Evolutionary conservation across 2,888 invertebrate species (phyloP), one percentile per base, ranked within the genome.

Genomic region (Apotomis betuletana): DNA sequence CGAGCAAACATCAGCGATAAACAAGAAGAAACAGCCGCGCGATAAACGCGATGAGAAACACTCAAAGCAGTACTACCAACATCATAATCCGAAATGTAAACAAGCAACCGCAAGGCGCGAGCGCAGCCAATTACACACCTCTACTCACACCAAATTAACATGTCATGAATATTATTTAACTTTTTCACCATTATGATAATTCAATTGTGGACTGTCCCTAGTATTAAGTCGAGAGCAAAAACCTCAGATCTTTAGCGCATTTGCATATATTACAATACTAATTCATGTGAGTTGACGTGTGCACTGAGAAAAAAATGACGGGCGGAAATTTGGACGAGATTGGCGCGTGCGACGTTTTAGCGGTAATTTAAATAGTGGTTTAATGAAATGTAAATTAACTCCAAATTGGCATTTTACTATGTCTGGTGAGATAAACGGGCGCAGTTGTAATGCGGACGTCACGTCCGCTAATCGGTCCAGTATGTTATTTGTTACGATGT

Each of bases 91-190:
- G 49, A 57, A 72, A 73, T 62, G 74, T 73, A 74, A 76, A 72
- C 75, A 74, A 83, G 79, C 80, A 79, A 78, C 76, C 75, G 77
- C 74, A 72, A 77, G 68, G 75, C 76, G 77, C 81, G 81, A 78
- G 76, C 75, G 75, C 80, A 75, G 77, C 77, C 90, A 90, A 90
- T 90, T 89, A 90, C 84, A 85, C 85, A 83, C 85, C 83, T 86
- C 89, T 86, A 89, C 84, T 86, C 84, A 87, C 84, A 80, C 85
- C 82, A 83, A 88, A 91, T 91, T 90, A 90, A 90, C 89, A 90
- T 91, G 87, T 90, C 90, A 91, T 91, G 90, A 91, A 91, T 90
- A 91, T 88, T 89, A 88, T 90, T 90, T 87, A 85, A 89, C 85
- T 90, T 90, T 90, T 90, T 89, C 87, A 84, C 86, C 86, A 88